Conservation (phyloP, 2,113 vertebrate species). For the Aegithalos caudatus region DNA sequence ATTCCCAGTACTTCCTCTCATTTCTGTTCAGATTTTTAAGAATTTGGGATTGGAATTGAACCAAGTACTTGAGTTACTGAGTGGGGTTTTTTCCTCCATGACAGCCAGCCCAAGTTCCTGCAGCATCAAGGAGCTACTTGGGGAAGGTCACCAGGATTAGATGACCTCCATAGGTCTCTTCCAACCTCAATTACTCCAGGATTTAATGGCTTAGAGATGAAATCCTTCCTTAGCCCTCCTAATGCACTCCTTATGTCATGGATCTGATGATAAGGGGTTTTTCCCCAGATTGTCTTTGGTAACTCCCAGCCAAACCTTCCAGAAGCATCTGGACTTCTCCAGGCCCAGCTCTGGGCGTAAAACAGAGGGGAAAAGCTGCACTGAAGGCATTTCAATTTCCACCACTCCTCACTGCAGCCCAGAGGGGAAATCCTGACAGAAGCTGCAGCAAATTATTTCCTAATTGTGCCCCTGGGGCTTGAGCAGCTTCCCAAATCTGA, state of each 20-base stretch:
- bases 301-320: no score
- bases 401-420: background rate
- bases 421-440: background rate
- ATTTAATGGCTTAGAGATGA: conserved; percentile 13
- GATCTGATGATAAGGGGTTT: background rate
- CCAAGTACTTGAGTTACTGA: background rate
- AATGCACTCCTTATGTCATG: conserved; percentile 12
- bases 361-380: background rate
- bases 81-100: background rate
- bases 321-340: no score
- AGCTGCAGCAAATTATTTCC: background rate
- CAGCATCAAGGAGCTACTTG: background rate
- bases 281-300: no score
- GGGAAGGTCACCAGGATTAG: conserved; percentile 14
- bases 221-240: conserved; percentile 15
- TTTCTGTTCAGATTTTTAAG: no score
- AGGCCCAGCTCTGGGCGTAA: no score
- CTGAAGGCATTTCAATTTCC: background rate
- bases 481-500: background rate
- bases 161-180: conserved; percentile 6
- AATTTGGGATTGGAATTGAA: background rate
- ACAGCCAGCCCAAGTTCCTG: background rate
- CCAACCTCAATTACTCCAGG: conserved; percentile 2
- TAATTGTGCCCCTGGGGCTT: background rate
- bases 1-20: background rate